Base-by-base conservation (phyloP, 2,888 invertebrate species). In the Agriopis aurantiaria region DNA sequence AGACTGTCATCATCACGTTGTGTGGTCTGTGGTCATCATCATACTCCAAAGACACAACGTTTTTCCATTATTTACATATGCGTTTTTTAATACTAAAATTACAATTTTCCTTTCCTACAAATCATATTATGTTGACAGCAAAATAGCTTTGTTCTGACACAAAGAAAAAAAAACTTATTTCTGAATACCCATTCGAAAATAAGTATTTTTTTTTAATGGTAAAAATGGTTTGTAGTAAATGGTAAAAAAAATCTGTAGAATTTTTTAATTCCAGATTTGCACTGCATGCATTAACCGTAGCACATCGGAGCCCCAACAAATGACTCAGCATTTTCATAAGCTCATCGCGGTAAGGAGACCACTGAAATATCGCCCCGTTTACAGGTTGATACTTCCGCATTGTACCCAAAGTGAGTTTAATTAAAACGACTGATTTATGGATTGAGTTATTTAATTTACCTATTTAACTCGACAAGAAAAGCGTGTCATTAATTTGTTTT, bases 261-360 rank as follows among this genome's bases (percentile, higher is more conserved):
- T 48, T 48, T n/a, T 48, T 48, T 6, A 48, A 45, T 17, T 71
- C 68, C 33, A 3, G 9, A 6, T 43, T 43, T 62, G 49, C 65
- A 62, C 62, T 85, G 33, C 33, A 85, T 85, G 78, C 82, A 55
- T 55, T 12, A 6, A 8, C 40, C 72, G 80, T 76, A 74, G 79
- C 81, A 80, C 78, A 80, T 80, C 78, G 77, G 78, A 82, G 79
- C 80, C 80, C 76, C 83, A 82, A 83, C 82, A 75, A 79, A 84
- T 82, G 81, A 82, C 77, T 82, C 56, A 73, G 70, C 65, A 65
- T 63, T 73, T 74, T 76, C 75, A 76, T 74, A 71, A 74, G 72
- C 69, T 71, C 72, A 68, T 73, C 70, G 75, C 55, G 73, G 73
- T 73, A 72, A 61, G 65, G 68, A 75, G 75, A 74, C 72, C 69